Conservation (phyloP, 2,888 invertebrate genomes). For the Patella pellucida region DNA sequence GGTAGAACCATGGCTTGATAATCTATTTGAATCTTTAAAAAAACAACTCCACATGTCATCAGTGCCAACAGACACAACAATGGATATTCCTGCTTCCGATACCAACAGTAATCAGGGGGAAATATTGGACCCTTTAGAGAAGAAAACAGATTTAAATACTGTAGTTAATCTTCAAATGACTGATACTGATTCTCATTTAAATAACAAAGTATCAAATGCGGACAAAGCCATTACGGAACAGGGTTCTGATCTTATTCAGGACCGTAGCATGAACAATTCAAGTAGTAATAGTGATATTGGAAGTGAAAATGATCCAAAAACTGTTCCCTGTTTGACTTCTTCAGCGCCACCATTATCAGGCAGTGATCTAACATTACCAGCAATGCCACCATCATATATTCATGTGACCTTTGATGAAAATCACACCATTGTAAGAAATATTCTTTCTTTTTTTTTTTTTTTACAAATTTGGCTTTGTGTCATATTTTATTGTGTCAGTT, state of each 20-base stretch:
- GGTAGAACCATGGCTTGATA: conserved; percentile 74
- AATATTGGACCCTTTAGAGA: neutral
- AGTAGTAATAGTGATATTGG: neutral
- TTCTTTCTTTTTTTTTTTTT: neutral
- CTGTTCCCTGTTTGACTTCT: conserved; percentile 25
- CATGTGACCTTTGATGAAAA: conserved; percentile 21
- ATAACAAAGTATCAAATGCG: neutral
- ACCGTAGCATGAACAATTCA: too few relatives aligned
- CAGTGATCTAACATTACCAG: conserved; percentile 53
- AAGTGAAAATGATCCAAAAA: neutral
- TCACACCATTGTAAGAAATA: conserved; percentile 34
- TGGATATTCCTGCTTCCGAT: neutral
- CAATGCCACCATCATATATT: conserved; percentile 52
- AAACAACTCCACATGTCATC: conserved; percentile 36
- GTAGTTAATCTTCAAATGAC: conserved; percentile 7
- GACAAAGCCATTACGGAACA: neutral
- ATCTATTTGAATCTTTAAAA: conserved; percentile 69
- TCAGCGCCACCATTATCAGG: conserved; percentile 50
- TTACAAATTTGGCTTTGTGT: too few relatives aligned
- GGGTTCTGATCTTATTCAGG: neutral
- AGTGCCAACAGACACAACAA: neutral
- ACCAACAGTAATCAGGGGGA: neutral
- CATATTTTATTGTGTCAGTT: too few relatives aligned
- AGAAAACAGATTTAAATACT: neutral
- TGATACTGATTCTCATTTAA: conserved; percentile 6